These are phyloP conservation scores for Pelobates cultripes DNA, from an alignment of 2,797 vertebrate species.

Conservation along the genomic window DNA sequence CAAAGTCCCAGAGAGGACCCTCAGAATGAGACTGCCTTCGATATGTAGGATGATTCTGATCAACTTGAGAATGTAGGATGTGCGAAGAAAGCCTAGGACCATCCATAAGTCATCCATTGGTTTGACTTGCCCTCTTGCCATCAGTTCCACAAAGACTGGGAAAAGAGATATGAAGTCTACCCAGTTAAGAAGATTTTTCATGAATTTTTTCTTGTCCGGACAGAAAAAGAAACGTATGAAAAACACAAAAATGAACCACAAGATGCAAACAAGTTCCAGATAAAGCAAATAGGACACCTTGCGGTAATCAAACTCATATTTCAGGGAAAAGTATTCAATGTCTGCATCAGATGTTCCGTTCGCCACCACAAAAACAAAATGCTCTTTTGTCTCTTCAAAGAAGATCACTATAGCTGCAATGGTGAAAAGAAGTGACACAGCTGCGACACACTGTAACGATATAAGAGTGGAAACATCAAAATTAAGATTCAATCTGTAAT, in stretches of 20 bases:
- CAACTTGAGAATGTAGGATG: constrained; percentile 59
- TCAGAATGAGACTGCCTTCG: constrained; percentile 56
- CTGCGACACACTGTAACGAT: constrained; percentile 55
- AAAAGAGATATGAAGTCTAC: constrained; percentile 61
- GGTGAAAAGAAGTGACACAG: constrained; percentile 61
- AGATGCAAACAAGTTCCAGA: constrained; percentile 59
- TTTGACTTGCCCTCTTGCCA: constrained; percentile 38
- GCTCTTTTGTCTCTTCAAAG: constrained; percentile 57
- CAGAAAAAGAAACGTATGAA: constrained; percentile 58
- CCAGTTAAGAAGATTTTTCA: constrained; percentile 59
- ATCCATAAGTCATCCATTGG: constrained; percentile 18
- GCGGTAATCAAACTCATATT: constrained; percentile 10
- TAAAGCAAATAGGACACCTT: constrained; percentile 54
- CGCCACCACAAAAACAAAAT: constrained; percentile 43
- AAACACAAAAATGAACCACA: constrained; percentile 65
- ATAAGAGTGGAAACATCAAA: not conserved
- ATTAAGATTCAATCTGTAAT: no score
- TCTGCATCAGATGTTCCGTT: not conserved
- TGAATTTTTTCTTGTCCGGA: constrained; percentile 60
- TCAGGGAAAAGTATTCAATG: not conserved
- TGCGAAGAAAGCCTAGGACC: constrained; percentile 47
- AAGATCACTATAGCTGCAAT: constrained; percentile 60
- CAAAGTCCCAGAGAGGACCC: constrained; percentile 58
- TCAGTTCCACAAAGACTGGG: constrained; percentile 59
- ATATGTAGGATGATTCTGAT: constrained; percentile 59